These are phyloP conservation scores for Drosophila pallidifrons DNA, from an alignment of 1,140 invertebrate genomes.

Conservation along the genomic window DNA sequence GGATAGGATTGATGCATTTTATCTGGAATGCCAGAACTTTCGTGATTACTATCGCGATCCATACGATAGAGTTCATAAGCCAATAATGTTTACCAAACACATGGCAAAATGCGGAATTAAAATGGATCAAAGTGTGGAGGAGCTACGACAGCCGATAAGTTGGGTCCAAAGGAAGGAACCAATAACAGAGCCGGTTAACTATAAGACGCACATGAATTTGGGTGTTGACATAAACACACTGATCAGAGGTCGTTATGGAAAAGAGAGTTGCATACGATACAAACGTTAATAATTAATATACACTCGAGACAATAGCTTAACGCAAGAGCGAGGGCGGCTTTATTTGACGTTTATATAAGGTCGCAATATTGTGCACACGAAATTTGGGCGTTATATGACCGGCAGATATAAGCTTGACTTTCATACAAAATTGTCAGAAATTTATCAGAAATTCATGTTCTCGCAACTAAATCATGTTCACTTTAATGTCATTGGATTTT, in stretches of 20 bases:
- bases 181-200: slow-evolving; percentile 43
- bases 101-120: slow-evolving; percentile 60
- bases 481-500: not conserved
- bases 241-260: slow-evolving; percentile 41
- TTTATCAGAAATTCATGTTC: not conserved
- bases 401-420: not conserved
- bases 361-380: slow-evolving; percentile 1
- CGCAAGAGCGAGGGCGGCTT: not conserved
- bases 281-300: slow-evolving; percentile 53
- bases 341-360: slow-evolving; percentile 6
- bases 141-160: slow-evolving; percentile 43
- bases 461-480: not conserved
- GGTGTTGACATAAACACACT: slow-evolving; percentile 25
- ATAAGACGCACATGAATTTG: slow-evolving; percentile 43
- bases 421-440: not conserved
- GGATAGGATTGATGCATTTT: slow-evolving; percentile 71
- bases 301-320: too few relatives aligned
- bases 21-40: slow-evolving; percentile 68
- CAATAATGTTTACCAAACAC: slow-evolving; percentile 37
- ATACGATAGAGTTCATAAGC: slow-evolving; percentile 61
- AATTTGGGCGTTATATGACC: slow-evolving; percentile 28
- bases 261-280: slow-evolving; percentile 32
- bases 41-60: slow-evolving; percentile 79
- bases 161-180: slow-evolving; percentile 47
- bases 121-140: slow-evolving; percentile 45